A percentile compares a stretch with the other conserved stretches of the same genome.
Evolutionary conservation across 2,797 vertebrate genomes (phyloP).

Genomic region (Melanotaenia boesemani): DNA sequence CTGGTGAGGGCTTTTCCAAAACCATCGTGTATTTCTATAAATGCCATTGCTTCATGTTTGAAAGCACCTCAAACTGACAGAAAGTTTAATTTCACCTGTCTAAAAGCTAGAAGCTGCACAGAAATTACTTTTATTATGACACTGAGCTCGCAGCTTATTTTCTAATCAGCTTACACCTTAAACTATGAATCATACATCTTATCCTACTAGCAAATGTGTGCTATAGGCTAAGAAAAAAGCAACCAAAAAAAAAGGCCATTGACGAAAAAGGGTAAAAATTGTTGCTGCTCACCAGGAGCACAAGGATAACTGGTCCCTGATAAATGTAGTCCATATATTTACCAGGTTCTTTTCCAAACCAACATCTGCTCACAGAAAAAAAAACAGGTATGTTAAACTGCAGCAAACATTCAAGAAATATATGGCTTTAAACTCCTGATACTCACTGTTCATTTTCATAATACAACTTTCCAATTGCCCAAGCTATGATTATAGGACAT

Average conservation of each 20-base stretch:
- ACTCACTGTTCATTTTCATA: slow-evolving; percentile 98
- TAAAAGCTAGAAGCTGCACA: background rate
- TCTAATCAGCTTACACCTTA: slow-evolving; percentile 11
- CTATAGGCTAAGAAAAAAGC: background rate
- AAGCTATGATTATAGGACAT: slow-evolving; percentile 93
- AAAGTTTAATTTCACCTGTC: slow-evolving; percentile 29
- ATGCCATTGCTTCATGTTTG: slow-evolving; percentile 6
- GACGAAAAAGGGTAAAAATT: background rate
- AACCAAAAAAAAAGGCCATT: background rate
- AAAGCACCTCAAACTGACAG: slow-evolving; percentile 1
- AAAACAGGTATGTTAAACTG: background rate
- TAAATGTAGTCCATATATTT: slow-evolving; percentile 98
- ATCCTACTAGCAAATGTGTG: background rate
- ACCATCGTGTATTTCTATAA: slow-evolving; percentile 21
- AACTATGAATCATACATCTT: slow-evolving; percentile 5
- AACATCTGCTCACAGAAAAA: slow-evolving; percentile 86
- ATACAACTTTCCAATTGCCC: slow-evolving; percentile 94
- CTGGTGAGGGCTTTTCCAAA: slow-evolving; percentile 9
- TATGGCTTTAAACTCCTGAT: background rate
- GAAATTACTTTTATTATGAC: slow-evolving; percentile 5
- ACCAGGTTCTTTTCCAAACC: slow-evolving; percentile 97
- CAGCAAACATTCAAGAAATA: background rate
- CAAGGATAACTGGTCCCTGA: slow-evolving; percentile 97
- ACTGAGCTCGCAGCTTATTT: background rate
- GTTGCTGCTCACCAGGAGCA: slow-evolving; percentile 89